Evolutionary conservation across 2,888 invertebrate genomes (phyloP), one percentile per base, ranked within the genome.

Genomic region (Morpho helenor): DNA sequence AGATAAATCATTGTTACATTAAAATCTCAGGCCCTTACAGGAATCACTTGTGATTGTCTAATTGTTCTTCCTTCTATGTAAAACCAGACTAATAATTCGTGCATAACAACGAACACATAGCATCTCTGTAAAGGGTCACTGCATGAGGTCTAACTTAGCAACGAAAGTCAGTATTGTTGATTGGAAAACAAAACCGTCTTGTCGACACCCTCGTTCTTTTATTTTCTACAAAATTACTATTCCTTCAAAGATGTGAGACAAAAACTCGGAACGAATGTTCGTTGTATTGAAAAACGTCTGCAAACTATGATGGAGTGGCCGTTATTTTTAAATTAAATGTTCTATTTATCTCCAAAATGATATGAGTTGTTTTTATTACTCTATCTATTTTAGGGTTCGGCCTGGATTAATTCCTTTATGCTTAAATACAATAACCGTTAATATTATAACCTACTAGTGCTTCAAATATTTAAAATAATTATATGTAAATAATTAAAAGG

Each of bases 21-120:
- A 70, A 70, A 69, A 69, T 72, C 72, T 72, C 57, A 67, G 72
- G 72, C 75, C 74, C 82, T 88, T 79, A 84, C 84, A 82, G 75
- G 88, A 87, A 90, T 88, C 80, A 87, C 80, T 78, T 82, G 71
- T 77, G 62, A 84, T 90, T 88, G 86, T 89, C 71, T 64, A 65
- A 83, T 90, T 89, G 86, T 89, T 72, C 64, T 63, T 64, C 64
- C 77, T 73, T 85, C 80, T 88, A 82, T 87, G 78, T 79, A 75
- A 87, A 89, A 90, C 90, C 90, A 90, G 84, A 88, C 78, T 89
- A 84, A 89, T 90, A 85, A 90, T 89, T 88, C 81, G 85, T 85
- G 73, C 78, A 85, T 86, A 87, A 90, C 86, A 89, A 87, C 80
- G 66, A 73, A 77, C 62, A 72, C 64, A 74, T 69, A 69, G 76